Evolutionary conservation across 2,888 invertebrate species (phyloP).

Genomic region (Drosophila vallismaia): DNA sequence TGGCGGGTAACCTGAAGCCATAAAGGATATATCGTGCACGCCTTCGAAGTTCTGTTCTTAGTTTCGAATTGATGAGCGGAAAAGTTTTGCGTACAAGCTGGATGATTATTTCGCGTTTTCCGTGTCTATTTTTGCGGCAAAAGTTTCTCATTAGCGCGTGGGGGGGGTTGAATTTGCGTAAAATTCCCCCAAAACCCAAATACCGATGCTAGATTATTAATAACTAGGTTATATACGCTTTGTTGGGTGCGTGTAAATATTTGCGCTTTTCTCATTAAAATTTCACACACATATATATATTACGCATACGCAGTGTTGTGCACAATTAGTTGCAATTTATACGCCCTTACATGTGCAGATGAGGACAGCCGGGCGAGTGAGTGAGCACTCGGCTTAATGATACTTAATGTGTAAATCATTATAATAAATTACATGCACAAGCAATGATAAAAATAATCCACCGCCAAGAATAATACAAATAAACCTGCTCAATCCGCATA

Average conservation of each 20-base stretch:
- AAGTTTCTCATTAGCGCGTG: conserved; percentile 49
- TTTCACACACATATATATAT: conserved; percentile 37
- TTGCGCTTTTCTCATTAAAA: conserved; percentile 44
- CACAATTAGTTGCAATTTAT: conserved; percentile 55
- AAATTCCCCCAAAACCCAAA: conserved; percentile 29
- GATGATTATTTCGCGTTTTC: conserved; percentile 29
- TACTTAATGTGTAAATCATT: conserved; percentile 59
- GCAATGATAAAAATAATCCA: conserved; percentile 52
- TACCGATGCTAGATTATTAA: conserved; percentile 54
- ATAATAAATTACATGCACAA: conserved; percentile 66
- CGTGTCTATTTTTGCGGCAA: conserved; percentile 20
- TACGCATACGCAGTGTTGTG: conserved; percentile 48
- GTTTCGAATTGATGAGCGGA: conserved; percentile 60
- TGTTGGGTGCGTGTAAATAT: conserved; percentile 35
- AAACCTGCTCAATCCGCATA: conserved; percentile 51
- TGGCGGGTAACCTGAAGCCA: conserved; percentile 18
- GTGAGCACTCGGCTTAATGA: conserved; percentile 46
- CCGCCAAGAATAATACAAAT: conserved; percentile 46
- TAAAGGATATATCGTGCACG: conserved; percentile 39
- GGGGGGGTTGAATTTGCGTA: conserved; percentile 29
- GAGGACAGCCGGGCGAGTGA: neutral
- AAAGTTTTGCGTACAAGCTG: conserved; percentile 54
- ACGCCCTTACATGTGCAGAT: conserved; percentile 9
- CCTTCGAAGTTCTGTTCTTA: conserved; percentile 27
- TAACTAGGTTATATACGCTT: conserved; percentile 29